Base-by-base conservation (phyloP, 2,113 vertebrate genomes). In the Pseudois nayaur region DNA sequence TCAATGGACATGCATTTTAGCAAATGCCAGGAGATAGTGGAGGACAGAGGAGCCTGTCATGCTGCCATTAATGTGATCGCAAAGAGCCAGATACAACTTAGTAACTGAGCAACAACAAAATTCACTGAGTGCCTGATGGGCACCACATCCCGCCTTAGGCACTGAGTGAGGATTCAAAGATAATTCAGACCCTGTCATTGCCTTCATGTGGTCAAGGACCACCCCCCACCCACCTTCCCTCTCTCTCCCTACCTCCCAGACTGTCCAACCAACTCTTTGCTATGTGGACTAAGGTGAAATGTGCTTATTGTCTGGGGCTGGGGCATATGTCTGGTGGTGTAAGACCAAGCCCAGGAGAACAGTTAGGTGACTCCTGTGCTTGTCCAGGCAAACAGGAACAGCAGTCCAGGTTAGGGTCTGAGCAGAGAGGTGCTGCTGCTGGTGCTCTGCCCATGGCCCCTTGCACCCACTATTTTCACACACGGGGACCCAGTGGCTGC, bases 401-500 rank as follows among this genome's bases (percentile, higher is more conserved):
- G 64, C 19, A 17, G 54, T 64, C 23, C 31, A 40, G 31, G 19
- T 3, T 25, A 45, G 45, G 74, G 54, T n/a, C 17, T 13, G 15
- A 59, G 45, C 19, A 40, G 52, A 74, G 71, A 55, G 84, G n/a
- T 8, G 64, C 48, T 1, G 1, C 16, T 14, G 16, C 48, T 0
- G 0, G 23, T 83, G 25, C n/a, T 74, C 21, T 59, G 19, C 21
- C 12, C 31, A 3, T 5, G 43, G 43, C 11, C 43, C 17, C 7
- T 36, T 50, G 43, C 10, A 43, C 10, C 48, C 29, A 52, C 52
- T 13, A 14, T 76, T 92, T 79, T 16, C 54, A 54, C 0, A 6
- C 11, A 7, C 0, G 0, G 3, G 45, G 50, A 25, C 11, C 21
- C 0, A 1, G 0, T 25, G 57, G 43, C 48, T 79, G 31, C 62